Evolutionary conservation across 2,797 vertebrate genomes (phyloP), one percentile per base, ranked within the genome.

Genomic region (Parotocinclus haroldoi): DNA sequence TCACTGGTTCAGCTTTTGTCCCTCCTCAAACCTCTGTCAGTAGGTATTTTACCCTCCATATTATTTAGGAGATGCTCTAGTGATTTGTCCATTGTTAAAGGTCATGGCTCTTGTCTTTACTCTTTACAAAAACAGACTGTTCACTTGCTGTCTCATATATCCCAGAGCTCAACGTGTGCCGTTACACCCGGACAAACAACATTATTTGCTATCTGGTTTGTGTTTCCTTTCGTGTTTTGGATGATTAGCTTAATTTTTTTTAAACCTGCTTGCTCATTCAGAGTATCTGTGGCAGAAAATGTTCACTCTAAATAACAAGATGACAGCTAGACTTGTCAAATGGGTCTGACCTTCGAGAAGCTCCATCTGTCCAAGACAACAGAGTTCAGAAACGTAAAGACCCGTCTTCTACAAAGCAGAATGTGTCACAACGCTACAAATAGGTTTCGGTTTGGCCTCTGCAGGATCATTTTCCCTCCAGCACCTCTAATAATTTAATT

Each of bases 301-400:
- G 10, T 3, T 52, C 38, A 16, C 27, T 58, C 27, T 45, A 45
- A 55, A 51, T 67, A 59, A 65, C 44, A 57, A 49, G 58, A 74
- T 71, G 11, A 46, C 58, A 72, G 64, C 60, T 37, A 53, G 39
- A 46, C 10, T 11, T n/a, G 40, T 53, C 51, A 49, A 58, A 48
- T 46, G 3, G 12, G n/a, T 54, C 13, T 60, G 55, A 71, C 27
- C 44, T 53, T 44, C 37, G 39, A 56, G 58, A 36, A 66, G 40
- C 58, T 13, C 16, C 36, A 56, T 63, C 44, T 12, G 53, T n/a
- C 14, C 42, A 48, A 11, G 48, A 63, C 63, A 48, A 17, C n/a
- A 54, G 9, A 45, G 51, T 37, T 14, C 16, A 12, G 27, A 59
- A 36, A 55, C 7, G 54, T 6, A 58, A 12, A 17, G 36, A 9